These are phyloP conservation scores for Leucoraja ocellata DNA, from an alignment of 2,797 vertebrate species.

Conservation along the genomic window DNA sequence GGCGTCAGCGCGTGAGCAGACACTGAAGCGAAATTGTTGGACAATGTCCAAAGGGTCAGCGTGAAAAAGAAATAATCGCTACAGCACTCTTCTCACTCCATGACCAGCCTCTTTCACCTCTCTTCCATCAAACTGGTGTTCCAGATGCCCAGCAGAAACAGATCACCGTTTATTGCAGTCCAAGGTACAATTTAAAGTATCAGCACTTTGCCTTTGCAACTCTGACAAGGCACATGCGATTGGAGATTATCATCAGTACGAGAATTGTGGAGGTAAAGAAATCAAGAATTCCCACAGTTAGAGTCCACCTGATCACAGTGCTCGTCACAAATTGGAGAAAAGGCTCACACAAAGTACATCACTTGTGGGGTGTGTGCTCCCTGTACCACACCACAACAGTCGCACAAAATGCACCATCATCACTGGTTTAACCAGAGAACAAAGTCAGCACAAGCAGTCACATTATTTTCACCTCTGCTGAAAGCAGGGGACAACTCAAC, in stretches of 20 bases:
- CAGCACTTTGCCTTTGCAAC: background rate
- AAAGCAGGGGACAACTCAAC: background rate
- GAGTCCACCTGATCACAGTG: background rate
- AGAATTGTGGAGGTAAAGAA: too few species aligned
- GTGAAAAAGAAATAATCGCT: too few species aligned
- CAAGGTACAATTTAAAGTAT: background rate
- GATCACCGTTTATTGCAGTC: background rate
- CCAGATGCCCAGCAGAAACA: background rate
- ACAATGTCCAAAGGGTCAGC: too few species aligned
- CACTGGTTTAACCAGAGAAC: background rate
- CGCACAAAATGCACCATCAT: background rate
- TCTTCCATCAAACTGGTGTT: too few species aligned
- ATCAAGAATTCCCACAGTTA: background rate
- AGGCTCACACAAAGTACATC: background rate
- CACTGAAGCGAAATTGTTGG: too few species aligned
- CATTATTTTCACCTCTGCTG: background rate
- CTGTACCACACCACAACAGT: background rate
- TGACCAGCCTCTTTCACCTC: too few species aligned
- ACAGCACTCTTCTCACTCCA: too few species aligned
- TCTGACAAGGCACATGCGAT: background rate
- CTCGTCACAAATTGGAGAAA: background rate
- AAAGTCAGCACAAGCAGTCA: background rate
- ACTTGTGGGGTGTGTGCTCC: too few species aligned
- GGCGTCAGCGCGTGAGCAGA: too few species aligned
- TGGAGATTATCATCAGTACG: background rate